phyloP scores from a whole-genome alignment of 1,140 invertebrate species.

The Achatina immaculata region DNA sequence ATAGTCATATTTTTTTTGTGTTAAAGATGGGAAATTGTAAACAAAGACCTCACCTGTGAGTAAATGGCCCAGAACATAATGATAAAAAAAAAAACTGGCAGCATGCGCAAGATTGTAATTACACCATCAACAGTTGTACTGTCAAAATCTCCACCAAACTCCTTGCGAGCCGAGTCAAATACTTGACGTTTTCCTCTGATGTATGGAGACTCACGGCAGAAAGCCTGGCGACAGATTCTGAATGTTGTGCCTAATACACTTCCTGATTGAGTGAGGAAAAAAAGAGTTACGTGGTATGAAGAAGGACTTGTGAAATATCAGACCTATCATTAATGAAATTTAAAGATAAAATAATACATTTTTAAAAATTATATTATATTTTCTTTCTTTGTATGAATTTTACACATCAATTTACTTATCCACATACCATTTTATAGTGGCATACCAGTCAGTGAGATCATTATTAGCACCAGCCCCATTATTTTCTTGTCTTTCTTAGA shows the following conservation, averaged over 20 bases:
- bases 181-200: constrained; percentile 37
- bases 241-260: constrained; percentile 33
- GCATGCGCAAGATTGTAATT: constrained; percentile 60
- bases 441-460: too few species aligned
- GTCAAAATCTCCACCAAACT: constrained; percentile 70
- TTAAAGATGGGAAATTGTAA: too few species aligned
- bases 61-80: constrained; percentile 72
- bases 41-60: constrained; percentile 65
- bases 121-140: constrained; percentile 70
- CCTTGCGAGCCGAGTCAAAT: constrained; percentile 70
- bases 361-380: too few species aligned
- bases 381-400: too few species aligned
- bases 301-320: neutral
- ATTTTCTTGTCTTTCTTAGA: too few species aligned
- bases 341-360: too few species aligned
- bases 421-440: too few species aligned
- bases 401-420: too few species aligned
- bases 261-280: neutral
- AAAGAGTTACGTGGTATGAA: neutral
- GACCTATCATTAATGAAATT: too few species aligned
- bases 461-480: too few species aligned
- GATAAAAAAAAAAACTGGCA: constrained; percentile 68
- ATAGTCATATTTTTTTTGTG: too few species aligned
- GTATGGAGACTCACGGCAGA: constrained; percentile 33
- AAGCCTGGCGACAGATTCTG: constrained; percentile 36